Evolutionary conservation across 2,113 vertebrate species (phyloP), one percentile per base, ranked within the genome.

Genomic region (Rhea pennata): DNA sequence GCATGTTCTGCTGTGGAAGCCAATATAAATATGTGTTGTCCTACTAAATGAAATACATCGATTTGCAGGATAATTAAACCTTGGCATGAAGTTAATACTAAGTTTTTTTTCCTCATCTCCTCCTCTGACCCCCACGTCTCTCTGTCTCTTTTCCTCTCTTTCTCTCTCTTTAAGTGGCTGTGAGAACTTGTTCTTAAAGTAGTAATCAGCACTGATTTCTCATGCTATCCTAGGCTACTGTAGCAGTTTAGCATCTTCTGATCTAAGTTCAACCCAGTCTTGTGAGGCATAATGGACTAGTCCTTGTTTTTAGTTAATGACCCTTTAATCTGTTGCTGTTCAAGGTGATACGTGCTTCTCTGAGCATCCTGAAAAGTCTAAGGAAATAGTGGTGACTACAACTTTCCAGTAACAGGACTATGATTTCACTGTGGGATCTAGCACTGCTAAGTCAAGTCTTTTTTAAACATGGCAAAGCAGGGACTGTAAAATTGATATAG

Each of bases 11-110:
- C 81, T 58, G 69, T 95, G 93, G 78, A 94, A 95, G 56, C 62
- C 90, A 79, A 92, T 93, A 71, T 44, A 84, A 48, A 79, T 83
- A 91, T 84, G 88, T 93, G 90, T 91, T 96, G 93, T 95, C 84
- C 87, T 61, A 42, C 66, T 69, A 71, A 95, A 95, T 79, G 26
- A 91, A 96, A 85, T 88, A 65, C 94, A 78, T 69, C 70, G 31
- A 0, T 91, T 96, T 96, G 94, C 67, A 91, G 79, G 89, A 87
- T 95, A n/a, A n/a, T n/a, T n/a, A n/a, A n/a, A n/a, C n/a, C n/a
- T n/a, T n/a, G n/a, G n/a, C n/a, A n/a, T n/a, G n/a, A n/a, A n/a
- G n/a, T n/a, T n/a, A n/a, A n/a, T n/a, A n/a, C n/a, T n/a, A 94
- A 51, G 66, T 85, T 85, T 93, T 94, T 88, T 4, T 1, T 62